Evolutionary conservation across 2,797 vertebrate genomes (phyloP), one percentile per base, ranked within the genome.

Genomic region (Anolis apletophallus): DNA sequence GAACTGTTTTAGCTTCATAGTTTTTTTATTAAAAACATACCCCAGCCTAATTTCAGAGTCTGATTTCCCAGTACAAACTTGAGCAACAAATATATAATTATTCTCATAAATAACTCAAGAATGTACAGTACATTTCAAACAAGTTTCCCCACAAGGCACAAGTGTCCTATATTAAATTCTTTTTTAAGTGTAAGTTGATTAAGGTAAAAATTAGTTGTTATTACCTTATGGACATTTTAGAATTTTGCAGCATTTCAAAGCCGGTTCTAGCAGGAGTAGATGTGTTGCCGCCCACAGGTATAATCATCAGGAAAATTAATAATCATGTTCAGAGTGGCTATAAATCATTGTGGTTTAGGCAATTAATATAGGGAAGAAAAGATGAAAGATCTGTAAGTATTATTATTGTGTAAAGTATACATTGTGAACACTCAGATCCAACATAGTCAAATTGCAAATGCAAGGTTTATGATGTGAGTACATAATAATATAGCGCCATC

Each of bases 271-370:
- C 97, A 97, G 94, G 95, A 96, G 95, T 94, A 94, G 95, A 96
- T 96, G 95, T 97, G 97, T 97, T 97, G 95, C 97, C 92, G 96
- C 98, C 98, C 97, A 98, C 97, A 97, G 97, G 97, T 97, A 98
- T 97, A 98, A 98, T 98, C 97, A 98, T 97, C 96, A 97, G 97
- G 97, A 98, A 98, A 98, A 98, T 99, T 97, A 98, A 98, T 98
- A 99, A 98, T 98, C 96, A 98, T 97, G 97, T 97, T 96, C 97
- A 95, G 96, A 95, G 96, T 96, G 96, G 97, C 97, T 96, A 98
- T 98, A 98, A 99, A 99, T 98, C 98, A 98, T 97, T 97, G 97
- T 88, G 97, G 97, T 98, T 97, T 97, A 97, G 97, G 97, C 97
- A 98, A 98, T 98, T 98, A 98, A 98, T 98, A 98, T 97, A 93